A percentile compares a stretch with the other conserved stretches of the same genome.
These are phyloP conservation scores for Neopipo cinnamomea DNA, from an alignment of 2,113 vertebrate species.

Conservation along the genomic window DNA sequence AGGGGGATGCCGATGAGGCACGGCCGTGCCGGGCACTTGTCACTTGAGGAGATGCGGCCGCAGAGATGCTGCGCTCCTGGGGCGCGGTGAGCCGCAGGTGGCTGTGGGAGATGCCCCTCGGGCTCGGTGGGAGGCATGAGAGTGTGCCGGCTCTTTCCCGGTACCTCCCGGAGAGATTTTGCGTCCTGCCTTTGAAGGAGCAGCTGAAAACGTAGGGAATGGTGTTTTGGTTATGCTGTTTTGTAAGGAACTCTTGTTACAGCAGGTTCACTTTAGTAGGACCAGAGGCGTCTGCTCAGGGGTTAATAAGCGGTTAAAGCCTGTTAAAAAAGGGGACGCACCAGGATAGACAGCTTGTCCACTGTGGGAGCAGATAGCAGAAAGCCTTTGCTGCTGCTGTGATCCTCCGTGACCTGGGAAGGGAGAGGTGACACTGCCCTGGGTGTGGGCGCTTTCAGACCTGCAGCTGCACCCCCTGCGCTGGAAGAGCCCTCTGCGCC, in stretches of 20 bases:
- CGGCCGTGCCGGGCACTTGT: background rate
- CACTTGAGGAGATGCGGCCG: background rate
- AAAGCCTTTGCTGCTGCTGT: background rate
- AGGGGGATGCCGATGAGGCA: background rate
- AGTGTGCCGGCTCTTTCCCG: no score
- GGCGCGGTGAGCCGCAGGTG: background rate
- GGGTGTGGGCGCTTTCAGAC: accelerated
- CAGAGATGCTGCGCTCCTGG: background rate
- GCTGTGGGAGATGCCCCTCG: background rate
- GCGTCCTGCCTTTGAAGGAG: background rate
- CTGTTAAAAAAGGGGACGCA: background rate
- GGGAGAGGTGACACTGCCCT: background rate
- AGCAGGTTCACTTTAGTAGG: background rate
- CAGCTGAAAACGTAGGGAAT: background rate
- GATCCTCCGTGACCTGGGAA: background rate
- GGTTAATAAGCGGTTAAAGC: background rate
- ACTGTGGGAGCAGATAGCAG: no score
- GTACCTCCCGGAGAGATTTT: background rate
- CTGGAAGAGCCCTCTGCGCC: accelerated
- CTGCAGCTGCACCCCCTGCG: accelerated
- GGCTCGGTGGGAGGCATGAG: background rate
- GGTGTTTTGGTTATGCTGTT: background rate
- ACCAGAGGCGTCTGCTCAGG: background rate
- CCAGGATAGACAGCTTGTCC: background rate
- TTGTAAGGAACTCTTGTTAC: background rate